These are phyloP conservation scores for Grallaria varia DNA, from an alignment of 2,113 vertebrate species.

Conservation along the genomic window DNA sequence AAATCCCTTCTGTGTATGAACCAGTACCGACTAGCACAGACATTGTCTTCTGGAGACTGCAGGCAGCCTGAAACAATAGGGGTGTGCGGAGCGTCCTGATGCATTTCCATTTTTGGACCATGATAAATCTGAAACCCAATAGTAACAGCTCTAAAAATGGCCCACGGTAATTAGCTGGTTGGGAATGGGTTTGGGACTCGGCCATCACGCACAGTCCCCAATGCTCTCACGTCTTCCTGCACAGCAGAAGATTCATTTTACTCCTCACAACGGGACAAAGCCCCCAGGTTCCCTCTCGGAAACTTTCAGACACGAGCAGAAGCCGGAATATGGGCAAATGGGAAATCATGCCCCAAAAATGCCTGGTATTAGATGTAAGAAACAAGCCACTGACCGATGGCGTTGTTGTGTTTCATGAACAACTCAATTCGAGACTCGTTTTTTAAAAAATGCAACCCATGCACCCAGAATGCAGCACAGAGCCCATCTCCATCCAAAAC, in stretches of 20 bases:
- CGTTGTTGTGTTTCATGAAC: neutral
- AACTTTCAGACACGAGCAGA: neutral
- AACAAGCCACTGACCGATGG: accelerated
- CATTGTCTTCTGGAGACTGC: slow-evolving; percentile 7
- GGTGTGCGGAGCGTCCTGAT: neutral
- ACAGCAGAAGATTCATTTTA: neutral
- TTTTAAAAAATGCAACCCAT: neutral
- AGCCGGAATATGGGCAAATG: neutral
- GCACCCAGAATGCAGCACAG: neutral
- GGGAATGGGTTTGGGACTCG: neutral
- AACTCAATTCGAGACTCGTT: neutral
- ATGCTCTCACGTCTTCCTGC: neutral
- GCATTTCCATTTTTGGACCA: slow-evolving; percentile 22
- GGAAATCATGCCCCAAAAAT: neutral
- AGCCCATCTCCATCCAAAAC: accelerated
- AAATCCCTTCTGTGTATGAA: neutral
- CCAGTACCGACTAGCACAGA: neutral
- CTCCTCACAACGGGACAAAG: neutral
- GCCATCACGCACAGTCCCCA: neutral
- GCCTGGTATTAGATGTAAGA: neutral
- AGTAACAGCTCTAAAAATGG: slow-evolving; percentile 34
- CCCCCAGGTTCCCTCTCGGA: neutral
- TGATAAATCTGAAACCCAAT: neutral
- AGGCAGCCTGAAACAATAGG: slow-evolving; percentile 40
- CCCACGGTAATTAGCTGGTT: neutral